A percentile compares a stretch with the other conserved stretches of the same genome.
phyloP scores from a whole-genome alignment of 2,797 vertebrate species.

The Todus mexicanus region DNA sequence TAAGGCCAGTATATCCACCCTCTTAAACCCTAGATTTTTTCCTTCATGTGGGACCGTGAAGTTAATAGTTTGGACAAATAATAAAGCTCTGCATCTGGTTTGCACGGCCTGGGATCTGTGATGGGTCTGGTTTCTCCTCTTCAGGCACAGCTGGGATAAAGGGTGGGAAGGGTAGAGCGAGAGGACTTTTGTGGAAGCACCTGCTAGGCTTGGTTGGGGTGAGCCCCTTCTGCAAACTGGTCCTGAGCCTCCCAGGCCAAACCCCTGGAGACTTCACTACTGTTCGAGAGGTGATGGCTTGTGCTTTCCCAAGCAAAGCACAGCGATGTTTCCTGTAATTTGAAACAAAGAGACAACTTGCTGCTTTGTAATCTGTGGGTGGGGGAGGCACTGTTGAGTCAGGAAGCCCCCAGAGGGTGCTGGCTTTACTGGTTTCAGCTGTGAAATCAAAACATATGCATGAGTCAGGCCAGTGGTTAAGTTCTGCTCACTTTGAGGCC shows the following conservation, averaged over 20 bases:
- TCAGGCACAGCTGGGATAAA: background rate
- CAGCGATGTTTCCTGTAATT: constrained; percentile 53
- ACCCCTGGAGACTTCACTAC: background rate
- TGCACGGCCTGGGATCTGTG: accelerated
- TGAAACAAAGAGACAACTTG: constrained; percentile 48
- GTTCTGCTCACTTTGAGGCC: constrained; percentile 71
- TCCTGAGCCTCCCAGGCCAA: background rate
- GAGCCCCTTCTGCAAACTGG: background rate
- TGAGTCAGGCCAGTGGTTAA: constrained; percentile 68
- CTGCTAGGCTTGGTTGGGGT: background rate
- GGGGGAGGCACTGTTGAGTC: constrained; percentile 28
- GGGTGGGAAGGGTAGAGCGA: background rate
- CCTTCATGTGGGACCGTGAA: background rate
- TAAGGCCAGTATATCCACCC: too few species aligned
- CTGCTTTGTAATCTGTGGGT: constrained; percentile 48
- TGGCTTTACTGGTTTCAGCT: constrained; percentile 69
- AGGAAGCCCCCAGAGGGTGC: constrained; percentile 43
- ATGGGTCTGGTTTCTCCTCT: background rate
- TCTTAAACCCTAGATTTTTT: accelerated
- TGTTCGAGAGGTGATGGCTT: constrained; percentile 25
- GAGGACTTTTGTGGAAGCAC: background rate
- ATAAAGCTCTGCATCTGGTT: background rate
- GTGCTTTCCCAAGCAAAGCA: constrained; percentile 42
- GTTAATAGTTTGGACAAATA: background rate
- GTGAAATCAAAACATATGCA: constrained; percentile 57